Conservation (phyloP, 2,888 invertebrate genomes). For the Acanthosepion lycidas region DNA sequence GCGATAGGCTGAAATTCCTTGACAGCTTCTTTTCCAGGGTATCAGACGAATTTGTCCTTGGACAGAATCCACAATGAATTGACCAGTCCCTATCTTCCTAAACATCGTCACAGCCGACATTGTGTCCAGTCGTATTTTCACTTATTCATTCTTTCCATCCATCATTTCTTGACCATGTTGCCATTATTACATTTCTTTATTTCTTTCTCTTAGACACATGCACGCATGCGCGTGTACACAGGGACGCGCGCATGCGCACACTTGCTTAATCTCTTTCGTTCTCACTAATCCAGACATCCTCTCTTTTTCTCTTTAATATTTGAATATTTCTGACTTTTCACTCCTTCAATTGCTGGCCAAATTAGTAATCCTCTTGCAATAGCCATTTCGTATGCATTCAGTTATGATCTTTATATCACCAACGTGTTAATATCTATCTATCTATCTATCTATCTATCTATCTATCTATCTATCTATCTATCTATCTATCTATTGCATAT, state of each 20-base stretch:
- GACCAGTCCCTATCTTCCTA: background rate
- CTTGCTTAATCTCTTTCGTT: background rate
- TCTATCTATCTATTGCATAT: no score
- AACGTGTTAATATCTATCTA: no score
- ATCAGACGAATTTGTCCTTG: background rate
- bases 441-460: no score
- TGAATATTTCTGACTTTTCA: background rate
- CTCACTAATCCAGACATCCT: background rate
- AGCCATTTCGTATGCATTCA: no score
- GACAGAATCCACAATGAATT: background rate
- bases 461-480: no score
- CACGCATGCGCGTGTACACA: no score
- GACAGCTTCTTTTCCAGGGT: background rate
- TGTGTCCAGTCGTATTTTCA: background rate
- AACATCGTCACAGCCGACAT: background rate
- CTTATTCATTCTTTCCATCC: background rate
- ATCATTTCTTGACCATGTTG: background rate
- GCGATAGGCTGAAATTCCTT: background rate
- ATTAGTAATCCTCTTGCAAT: no score
- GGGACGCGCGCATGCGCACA: background rate
- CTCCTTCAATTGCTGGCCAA: no score
- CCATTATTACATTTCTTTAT: background rate
- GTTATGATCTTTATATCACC: no score
- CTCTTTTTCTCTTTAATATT: background rate
- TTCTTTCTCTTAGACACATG: background rate